Conservation (phyloP, 2,113 vertebrate genomes). For the Psephotus haematonotus region DNA sequence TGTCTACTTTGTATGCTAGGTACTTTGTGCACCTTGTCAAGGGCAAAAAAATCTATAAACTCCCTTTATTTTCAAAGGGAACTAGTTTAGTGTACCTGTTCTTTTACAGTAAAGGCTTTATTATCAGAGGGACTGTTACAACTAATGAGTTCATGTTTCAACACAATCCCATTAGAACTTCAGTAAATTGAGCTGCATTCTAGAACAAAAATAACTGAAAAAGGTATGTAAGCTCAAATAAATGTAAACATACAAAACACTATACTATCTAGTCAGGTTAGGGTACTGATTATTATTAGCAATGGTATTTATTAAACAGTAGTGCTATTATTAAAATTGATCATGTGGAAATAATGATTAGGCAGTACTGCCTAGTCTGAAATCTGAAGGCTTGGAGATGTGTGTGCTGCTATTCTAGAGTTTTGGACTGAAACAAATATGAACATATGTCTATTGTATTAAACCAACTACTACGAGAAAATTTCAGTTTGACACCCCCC, state of each 20-base stretch:
- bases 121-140: background rate
- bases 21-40: background rate
- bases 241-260: background rate
- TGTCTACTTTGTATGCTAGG: background rate
- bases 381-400: background rate
- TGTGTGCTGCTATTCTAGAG: background rate
- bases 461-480: background rate
- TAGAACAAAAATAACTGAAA: background rate
- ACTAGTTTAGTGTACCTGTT: background rate
- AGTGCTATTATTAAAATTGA: background rate
- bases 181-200: background rate
- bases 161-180: background rate
- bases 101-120: background rate
- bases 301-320: background rate
- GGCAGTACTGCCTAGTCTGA: background rate
- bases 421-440: background rate
- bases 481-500: background rate
- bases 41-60: background rate
- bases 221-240: background rate
- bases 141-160: background rate
- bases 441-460: background rate
- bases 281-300: background rate
- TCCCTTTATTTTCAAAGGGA: background rate
- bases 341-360: background rate
- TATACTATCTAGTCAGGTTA: background rate